These are phyloP conservation scores for Uloborus plumipes DNA, from an alignment of 2,888 invertebrate species.

Conservation along the genomic window DNA sequence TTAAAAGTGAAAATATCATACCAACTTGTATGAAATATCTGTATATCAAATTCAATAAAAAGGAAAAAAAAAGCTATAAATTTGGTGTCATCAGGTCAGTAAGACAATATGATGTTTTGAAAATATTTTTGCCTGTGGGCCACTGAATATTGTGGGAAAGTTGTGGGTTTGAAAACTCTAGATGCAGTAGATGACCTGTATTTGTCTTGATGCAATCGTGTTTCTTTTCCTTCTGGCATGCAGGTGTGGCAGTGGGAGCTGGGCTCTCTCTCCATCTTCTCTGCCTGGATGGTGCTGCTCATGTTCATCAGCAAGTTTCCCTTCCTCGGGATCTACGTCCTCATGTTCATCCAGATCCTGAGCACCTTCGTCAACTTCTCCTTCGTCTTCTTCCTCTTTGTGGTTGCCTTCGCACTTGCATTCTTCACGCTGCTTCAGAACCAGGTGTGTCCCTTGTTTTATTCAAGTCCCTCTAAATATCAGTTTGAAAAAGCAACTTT, in stretches of 20 bases:
- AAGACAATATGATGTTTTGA: too few relatives aligned
- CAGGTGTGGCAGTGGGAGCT: slow-evolving; percentile 74
- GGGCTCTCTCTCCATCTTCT: slow-evolving; percentile 73
- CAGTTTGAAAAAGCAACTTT: background rate
- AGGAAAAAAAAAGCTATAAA: too few relatives aligned
- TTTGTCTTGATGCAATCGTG: too few relatives aligned
- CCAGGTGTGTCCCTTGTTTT: slow-evolving; percentile 60
- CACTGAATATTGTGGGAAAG: too few relatives aligned
- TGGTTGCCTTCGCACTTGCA: slow-evolving; percentile 69
- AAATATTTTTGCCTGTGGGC: too few relatives aligned
- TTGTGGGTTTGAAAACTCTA: too few relatives aligned
- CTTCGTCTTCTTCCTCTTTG: slow-evolving; percentile 71
- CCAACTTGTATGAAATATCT: too few relatives aligned
- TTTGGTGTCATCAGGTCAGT: too few relatives aligned
- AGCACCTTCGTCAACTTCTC: slow-evolving; percentile 71
- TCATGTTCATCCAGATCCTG: slow-evolving; percentile 72
- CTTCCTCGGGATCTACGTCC: slow-evolving; percentile 71
- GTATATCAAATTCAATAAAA: too few relatives aligned
- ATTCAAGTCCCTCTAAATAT: too few relatives aligned
- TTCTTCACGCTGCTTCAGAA: slow-evolving; percentile 69
- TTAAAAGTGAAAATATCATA: too few relatives aligned
- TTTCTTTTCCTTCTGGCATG: slow-evolving; percentile 9
- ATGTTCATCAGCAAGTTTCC: slow-evolving; percentile 71
- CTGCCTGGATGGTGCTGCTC: slow-evolving; percentile 72
- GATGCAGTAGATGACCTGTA: too few relatives aligned